phyloP scores from a whole-genome alignment of 2,797 vertebrate genomes.

The Danio jaintianensis region DNA sequence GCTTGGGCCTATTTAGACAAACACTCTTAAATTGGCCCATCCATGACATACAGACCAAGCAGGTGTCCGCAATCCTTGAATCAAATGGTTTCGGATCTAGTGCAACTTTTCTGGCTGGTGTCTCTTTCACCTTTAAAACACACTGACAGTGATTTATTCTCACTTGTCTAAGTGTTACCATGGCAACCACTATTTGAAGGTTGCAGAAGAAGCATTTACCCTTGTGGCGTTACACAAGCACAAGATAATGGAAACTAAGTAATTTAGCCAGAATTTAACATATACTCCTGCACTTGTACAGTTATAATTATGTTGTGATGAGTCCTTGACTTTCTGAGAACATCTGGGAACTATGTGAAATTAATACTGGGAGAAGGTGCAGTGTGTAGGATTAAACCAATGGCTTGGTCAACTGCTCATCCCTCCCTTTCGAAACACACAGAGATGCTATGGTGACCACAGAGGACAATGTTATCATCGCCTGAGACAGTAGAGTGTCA shows the following conservation, averaged over 20 bases:
- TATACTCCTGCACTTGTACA: not conserved
- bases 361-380: not conserved
- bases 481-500: too few relatives aligned
- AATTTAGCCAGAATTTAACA: not conserved
- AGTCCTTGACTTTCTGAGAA: not conserved
- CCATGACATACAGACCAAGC: slow-evolving; percentile 3
- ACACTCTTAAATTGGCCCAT: slow-evolving; percentile 11
- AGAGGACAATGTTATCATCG: too few relatives aligned
- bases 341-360: not conserved
- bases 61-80: not conserved
- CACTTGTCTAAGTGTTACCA: slow-evolving; percentile 30
- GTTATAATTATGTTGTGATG: not conserved
- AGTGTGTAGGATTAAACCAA: too few relatives aligned
- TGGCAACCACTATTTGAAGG: slow-evolving; percentile 17
- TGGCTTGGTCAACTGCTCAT: too few relatives aligned
- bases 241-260: not conserved
- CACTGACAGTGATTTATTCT: slow-evolving; percentile 32
- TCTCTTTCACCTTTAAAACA: slow-evolving; percentile 9
- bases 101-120: not conserved
- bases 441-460: too few relatives aligned
- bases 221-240: slow-evolving; percentile 20
- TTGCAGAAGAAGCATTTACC: slow-evolving; percentile 19
- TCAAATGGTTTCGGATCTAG: not conserved
- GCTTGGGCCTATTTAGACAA: slow-evolving; percentile 28
- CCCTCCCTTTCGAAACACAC: too few relatives aligned